A percentile compares a stretch with the other conserved stretches of the same genome.
Evolutionary conservation across 64 coral and sea anemone species (phyloP).

Genomic region (Trachythela sp.): DNA sequence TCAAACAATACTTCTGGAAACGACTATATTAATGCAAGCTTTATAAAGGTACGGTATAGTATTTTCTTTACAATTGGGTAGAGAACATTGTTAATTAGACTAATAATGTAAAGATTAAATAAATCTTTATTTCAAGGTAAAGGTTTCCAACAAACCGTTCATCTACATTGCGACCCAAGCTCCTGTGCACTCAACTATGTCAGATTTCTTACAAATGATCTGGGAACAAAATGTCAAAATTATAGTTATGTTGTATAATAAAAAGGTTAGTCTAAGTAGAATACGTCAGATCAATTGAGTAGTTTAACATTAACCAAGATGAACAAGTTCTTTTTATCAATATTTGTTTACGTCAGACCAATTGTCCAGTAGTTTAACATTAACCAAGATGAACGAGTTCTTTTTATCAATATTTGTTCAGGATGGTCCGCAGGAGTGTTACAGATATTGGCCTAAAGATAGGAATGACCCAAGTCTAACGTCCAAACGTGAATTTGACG

Average conservation of each 20-base stretch:
- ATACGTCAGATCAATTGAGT: background rate
- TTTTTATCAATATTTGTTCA: background rate
- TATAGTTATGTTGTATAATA: slow-evolving; percentile 70
- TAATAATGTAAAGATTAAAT: no score
- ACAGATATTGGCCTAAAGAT: slow-evolving; percentile 87
- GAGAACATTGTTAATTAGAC: background rate
- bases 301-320: background rate
- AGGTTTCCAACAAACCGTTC: slow-evolving; percentile 55
- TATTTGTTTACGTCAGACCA: no score
- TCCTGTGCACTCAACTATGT: slow-evolving; percentile 62
- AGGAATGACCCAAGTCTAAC: slow-evolving; percentile 18
- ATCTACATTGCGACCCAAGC: slow-evolving; percentile 79
- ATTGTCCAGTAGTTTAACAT: no score
- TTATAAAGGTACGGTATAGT: slow-evolving; percentile 35
- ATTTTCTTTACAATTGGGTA: background rate
- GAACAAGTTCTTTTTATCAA: no score
- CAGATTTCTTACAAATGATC: slow-evolving; percentile 90
- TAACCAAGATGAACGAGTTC: no score
- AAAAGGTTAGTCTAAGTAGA: slow-evolving; percentile 48
- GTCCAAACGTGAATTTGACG: slow-evolving; percentile 50
- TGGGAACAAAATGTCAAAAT: slow-evolving; percentile 89
- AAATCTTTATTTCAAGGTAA: slow-evolving; percentile 48
- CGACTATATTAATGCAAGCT: slow-evolving; percentile 89
- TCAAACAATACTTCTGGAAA: slow-evolving; percentile 52
- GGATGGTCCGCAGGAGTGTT: slow-evolving; percentile 34